phyloP scores from a whole-genome alignment of 1,140 invertebrate species.

The Coptotermes formosanus region DNA sequence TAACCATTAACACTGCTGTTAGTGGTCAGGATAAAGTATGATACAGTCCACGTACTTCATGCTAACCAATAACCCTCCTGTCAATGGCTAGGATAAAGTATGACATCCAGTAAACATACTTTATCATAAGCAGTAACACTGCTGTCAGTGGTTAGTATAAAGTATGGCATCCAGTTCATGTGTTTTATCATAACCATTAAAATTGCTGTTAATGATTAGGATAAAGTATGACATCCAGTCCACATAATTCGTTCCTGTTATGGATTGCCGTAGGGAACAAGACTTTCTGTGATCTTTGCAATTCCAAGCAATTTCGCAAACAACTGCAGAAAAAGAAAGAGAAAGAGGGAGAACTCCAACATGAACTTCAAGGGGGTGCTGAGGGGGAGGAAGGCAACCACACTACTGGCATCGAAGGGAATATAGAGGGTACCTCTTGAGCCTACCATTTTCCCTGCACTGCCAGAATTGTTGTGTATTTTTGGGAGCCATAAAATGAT shows the following conservation, averaged over 20 bases:
- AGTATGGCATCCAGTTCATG: neutral
- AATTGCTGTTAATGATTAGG: neutral
- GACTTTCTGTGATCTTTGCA: conserved; percentile 79
- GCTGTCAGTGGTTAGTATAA: neutral
- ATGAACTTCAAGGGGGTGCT: neutral
- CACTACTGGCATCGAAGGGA: conserved; percentile 24
- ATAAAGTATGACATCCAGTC: neutral
- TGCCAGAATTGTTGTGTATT: conserved; percentile 2
- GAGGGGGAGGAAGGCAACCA: conserved; percentile 27
- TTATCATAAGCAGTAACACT: neutral
- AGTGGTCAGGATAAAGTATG: neutral
- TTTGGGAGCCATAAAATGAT: neutral
- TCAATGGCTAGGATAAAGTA: neutral
- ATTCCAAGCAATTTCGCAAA: conserved; percentile 67
- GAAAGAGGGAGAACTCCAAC: conserved; percentile 27
- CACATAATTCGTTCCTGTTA: conserved; percentile 18
- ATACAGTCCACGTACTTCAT: neutral
- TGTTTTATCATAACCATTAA: neutral
- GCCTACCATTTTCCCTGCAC: neutral
- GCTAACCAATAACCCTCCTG: neutral
- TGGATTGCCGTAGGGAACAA: conserved; percentile 69
- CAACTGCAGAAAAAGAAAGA: conserved; percentile 56
- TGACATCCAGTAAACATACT: neutral
- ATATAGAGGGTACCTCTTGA: conserved; percentile 11
- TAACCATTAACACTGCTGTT: neutral